Base-by-base conservation (phyloP, 2,888 invertebrate species). In the Liodrosophila aerea region DNA sequence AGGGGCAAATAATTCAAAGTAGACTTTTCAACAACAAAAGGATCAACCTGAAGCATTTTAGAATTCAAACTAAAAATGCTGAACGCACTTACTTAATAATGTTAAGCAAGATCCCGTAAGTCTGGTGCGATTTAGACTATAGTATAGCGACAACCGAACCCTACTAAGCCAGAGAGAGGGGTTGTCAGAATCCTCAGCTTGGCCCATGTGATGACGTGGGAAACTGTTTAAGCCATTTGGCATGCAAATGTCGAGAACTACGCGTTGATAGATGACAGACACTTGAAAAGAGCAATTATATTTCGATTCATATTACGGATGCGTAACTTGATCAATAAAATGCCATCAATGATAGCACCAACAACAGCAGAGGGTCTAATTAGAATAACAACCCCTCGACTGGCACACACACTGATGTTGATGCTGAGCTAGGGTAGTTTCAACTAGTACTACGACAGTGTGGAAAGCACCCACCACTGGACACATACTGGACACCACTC, bases 41-140 rank as follows among this genome's bases (percentile, higher is more conserved):
- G 70, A 66, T 71, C 70, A 70, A 47, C 33, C 15, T 36, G 13
- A 4, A n/a, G 45, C 31, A 65, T 74, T 70, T 67, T 57, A 45
- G 44, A 74, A 53, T 80, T 83, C 80, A 4, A 36, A 43, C 27
- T 84, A 80, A 83, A 59, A 67, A 67, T 60, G 33, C 39, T 54
- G 18, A 12, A 39, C 33, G 46, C 37, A 46, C 49, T 57, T 72
- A 65, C 76, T 73, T 77, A 80, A 76, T 76, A 76, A 83, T 80
- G 84, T 80, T 83, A 80, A 80, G 84, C 75, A 81, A 80, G 80
- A 83, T 80, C 81, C 84, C 39, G 77, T 73, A 83, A 80, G 76
- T 77, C 84, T 84, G 80, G 75, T 81, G 77, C 77, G 84, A 81
- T 84, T 81, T 75, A 68, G 57, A 68, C 36, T 52, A 58, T 64